phyloP scores from a whole-genome alignment of 2,888 invertebrate genomes.

The Ichneumoninae sp. region DNA sequence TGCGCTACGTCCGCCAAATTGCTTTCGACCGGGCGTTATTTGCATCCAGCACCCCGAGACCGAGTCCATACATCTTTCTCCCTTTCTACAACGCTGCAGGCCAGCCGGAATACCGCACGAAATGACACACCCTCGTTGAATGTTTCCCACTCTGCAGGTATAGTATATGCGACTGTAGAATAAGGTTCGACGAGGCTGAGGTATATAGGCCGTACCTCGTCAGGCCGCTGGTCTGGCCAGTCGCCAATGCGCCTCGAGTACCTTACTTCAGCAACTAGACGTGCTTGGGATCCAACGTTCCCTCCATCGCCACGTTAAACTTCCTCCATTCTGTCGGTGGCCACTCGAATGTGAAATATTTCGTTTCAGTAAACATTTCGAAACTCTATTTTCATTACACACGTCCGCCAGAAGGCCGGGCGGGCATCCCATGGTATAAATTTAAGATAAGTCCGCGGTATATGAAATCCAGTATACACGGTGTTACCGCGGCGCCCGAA shows the following conservation, averaged over 20 bases:
- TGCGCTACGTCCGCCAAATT: constrained; percentile 79
- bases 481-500: neutral
- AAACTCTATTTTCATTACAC: neutral
- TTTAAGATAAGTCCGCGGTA: neutral
- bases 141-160: constrained; percentile 45
- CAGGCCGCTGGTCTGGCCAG: constrained; percentile 74
- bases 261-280: constrained; percentile 64
- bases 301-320: constrained; percentile 60
- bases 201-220: constrained; percentile 71
- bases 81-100: constrained; percentile 61
- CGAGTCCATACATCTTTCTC: constrained; percentile 50
- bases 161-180: constrained; percentile 26
- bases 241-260: constrained; percentile 75
- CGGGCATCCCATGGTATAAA: neutral
- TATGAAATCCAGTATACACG: neutral
- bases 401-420: neutral
- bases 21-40: constrained; percentile 79
- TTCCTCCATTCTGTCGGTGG: constrained; percentile 59
- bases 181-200: constrained; percentile 59
- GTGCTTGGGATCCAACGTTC: constrained; percentile 61
- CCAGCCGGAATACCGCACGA: constrained; percentile 62
- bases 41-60: constrained; percentile 71
- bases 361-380: constrained; percentile 14
- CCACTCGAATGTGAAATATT: constrained; percentile 41
- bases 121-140: constrained; percentile 61